phyloP scores from a whole-genome alignment of 2,888 invertebrate genomes.

The Scaeva pyrastri region DNA sequence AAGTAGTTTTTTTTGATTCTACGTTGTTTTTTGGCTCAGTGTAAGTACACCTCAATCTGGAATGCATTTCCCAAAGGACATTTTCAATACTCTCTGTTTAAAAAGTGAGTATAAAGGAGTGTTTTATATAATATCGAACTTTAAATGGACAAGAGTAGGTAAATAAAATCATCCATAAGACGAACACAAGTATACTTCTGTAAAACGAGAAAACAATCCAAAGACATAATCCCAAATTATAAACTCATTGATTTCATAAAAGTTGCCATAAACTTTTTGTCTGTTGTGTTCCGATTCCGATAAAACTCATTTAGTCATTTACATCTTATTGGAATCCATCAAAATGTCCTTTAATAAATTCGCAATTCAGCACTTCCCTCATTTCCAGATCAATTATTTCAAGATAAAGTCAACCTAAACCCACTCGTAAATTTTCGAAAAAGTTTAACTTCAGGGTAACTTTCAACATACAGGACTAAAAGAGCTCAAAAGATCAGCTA shows the following conservation, averaged over 20 bases:
- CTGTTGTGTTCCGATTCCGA: not conserved
- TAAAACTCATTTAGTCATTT: not conserved
- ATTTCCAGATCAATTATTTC: slow-evolving; percentile 28
- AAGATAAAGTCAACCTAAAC: not conserved
- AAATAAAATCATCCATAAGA: too few relatives aligned
- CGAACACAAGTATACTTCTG: too few relatives aligned
- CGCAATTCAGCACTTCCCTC: slow-evolving; percentile 14
- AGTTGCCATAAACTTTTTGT: not conserved
- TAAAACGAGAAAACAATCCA: not conserved
- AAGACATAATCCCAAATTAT: too few relatives aligned
- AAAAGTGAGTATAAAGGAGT: too few relatives aligned
- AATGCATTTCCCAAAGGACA: too few relatives aligned
- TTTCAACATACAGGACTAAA: slow-evolving; percentile 26
- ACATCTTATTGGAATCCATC: not conserved
- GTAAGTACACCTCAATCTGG: too few relatives aligned
- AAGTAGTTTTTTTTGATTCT: too few relatives aligned
- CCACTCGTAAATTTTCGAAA: not conserved
- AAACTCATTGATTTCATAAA: slow-evolving; percentile 1
- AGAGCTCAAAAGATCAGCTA: slow-evolving; percentile 40
- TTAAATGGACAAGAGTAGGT: too few relatives aligned
- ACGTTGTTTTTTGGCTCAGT: too few relatives aligned
- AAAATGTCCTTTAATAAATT: slow-evolving; percentile 17
- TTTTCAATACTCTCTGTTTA: too few relatives aligned
- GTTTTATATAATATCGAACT: too few relatives aligned
- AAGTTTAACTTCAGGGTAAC: slow-evolving; percentile 1